Conservation (phyloP, 2,888 invertebrate genomes). For the Argynnis bischoffii region DNA sequence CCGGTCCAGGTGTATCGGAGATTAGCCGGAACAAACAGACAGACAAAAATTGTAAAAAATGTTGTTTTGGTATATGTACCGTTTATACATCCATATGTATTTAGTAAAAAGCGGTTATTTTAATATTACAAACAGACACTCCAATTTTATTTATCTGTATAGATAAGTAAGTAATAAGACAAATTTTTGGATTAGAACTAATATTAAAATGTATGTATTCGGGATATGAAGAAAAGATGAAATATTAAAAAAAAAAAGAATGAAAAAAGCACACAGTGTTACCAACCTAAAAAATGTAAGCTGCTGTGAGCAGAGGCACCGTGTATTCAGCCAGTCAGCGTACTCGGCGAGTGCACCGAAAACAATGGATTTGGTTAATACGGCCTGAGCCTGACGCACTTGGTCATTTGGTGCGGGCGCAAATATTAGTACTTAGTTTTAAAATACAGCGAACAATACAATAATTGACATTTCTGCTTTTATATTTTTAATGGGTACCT, state of each 20-base stretch:
- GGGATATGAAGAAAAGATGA: background rate
- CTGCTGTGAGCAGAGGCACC: constrained; percentile 79
- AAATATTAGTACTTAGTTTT: constrained; percentile 22
- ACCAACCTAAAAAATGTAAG: constrained; percentile 79
- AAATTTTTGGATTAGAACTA: background rate
- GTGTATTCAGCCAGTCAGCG: constrained; percentile 67
- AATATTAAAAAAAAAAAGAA: constrained; percentile 30
- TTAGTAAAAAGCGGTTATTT: no score
- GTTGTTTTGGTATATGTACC: no score
- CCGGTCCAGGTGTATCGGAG: no score
- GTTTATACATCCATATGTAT: no score
- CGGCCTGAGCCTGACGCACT: constrained; percentile 44
- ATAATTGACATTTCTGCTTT: background rate
- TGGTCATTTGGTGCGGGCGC: constrained; percentile 1
- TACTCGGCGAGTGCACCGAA: constrained; percentile 71
- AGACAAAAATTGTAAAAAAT: no score
- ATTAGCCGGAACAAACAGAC: no score
- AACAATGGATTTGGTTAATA: constrained; percentile 72
- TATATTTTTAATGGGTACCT: background rate
- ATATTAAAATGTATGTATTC: background rate
- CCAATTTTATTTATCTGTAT: no score
- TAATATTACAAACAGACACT: no score
- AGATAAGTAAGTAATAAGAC: background rate
- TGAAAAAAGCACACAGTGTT: constrained; percentile 63
- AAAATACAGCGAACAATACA: constrained; percentile 20